These are phyloP conservation scores for Chrysocyon brachyurus DNA, from an alignment of 2,797 vertebrate species.

Conservation along the genomic window DNA sequence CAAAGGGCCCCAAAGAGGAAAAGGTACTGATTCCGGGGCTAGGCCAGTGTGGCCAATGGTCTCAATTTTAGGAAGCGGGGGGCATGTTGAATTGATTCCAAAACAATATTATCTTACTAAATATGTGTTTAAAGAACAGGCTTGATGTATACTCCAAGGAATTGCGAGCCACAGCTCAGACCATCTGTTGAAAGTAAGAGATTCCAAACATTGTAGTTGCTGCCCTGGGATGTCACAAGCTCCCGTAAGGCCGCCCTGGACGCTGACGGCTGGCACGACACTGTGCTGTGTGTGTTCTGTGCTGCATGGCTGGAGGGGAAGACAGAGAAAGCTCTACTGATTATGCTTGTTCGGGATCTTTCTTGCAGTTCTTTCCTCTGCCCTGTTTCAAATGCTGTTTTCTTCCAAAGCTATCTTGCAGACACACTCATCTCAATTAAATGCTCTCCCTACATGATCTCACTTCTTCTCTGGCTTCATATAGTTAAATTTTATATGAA, in stretches of 20 bases:
- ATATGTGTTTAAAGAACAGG: background rate
- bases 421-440: background rate
- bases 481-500: background rate
- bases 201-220: accelerated
- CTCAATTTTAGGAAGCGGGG: background rate
- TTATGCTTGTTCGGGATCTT: background rate
- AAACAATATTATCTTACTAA: background rate
- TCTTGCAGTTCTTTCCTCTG: background rate
- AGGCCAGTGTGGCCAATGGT: background rate
- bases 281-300: accelerated
- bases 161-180: background rate
- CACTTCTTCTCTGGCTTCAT: background rate
- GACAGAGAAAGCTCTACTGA: background rate
- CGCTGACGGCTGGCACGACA: no score
- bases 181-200: background rate
- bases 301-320: background rate
- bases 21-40: background rate
- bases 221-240: background rate
- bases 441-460: background rate
- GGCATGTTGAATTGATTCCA: background rate
- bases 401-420: background rate
- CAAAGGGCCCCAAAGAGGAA: no score
- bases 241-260: no score
- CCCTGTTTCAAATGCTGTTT: background rate
- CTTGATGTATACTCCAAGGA: background rate